Evolutionary conservation across 2,113 vertebrate genomes (phyloP).

Genomic region (Tyto alba): DNA sequence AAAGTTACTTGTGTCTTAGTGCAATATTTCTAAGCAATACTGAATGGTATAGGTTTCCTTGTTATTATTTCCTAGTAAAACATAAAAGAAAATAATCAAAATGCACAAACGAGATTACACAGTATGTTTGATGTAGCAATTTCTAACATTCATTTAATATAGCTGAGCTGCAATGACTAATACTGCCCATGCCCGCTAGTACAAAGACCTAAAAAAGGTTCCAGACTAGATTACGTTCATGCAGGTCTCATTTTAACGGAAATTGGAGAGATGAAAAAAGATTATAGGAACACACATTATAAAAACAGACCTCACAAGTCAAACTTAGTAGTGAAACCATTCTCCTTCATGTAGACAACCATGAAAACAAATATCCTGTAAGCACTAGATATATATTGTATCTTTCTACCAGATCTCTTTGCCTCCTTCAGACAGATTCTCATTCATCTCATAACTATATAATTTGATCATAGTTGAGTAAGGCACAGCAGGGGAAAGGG

Average conservation of each 20-base stretch:
- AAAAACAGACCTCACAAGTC: conserved; percentile 74
- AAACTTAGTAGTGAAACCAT: conserved; percentile 72
- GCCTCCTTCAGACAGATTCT: conserved; percentile 83
- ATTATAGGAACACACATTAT: conserved; percentile 72
- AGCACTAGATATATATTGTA: conserved; percentile 77
- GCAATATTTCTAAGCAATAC: background rate
- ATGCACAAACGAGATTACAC: conserved; percentile 31
- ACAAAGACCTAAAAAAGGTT: conserved; percentile 65
- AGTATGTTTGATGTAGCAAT: conserved; percentile 35
- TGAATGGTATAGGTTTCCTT: background rate
- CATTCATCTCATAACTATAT: conserved; percentile 90
- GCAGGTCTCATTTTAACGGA: conserved; percentile 82
- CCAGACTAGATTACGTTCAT: conserved; percentile 82
- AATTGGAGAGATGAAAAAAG: conserved; percentile 87
- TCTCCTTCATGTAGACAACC: conserved; percentile 81
- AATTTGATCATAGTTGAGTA: conserved; percentile 91
- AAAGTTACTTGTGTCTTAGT: background rate
- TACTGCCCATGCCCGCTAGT: conserved; percentile 24
- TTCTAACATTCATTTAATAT: conserved; percentile 66
- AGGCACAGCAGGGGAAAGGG: conserved; percentile 82
- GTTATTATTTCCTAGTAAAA: conserved; percentile 39
- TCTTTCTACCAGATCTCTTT: conserved; percentile 86
- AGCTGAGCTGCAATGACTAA: conserved; percentile 54
- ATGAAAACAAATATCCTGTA: conserved; percentile 99
- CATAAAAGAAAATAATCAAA: conserved; percentile 52